phyloP scores from a whole-genome alignment of 1,140 invertebrate species.

The Anagrus nilaparvatae region DNA sequence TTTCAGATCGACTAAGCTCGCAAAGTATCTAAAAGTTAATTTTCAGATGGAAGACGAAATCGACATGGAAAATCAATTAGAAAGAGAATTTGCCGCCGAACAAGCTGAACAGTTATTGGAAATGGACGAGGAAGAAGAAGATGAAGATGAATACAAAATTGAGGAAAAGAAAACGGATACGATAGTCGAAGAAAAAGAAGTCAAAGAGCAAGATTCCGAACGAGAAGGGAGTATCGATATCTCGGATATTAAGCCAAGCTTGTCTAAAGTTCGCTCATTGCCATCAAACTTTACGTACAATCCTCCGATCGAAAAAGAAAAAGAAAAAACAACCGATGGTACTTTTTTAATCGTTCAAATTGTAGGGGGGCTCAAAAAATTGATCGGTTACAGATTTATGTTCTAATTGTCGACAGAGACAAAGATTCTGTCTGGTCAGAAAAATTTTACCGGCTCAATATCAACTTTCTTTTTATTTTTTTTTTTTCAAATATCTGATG shows the following conservation, averaged over 20 bases:
- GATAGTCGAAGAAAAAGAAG: conserved; percentile 17
- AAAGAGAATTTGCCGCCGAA: conserved; percentile 61
- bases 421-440: too few species aligned
- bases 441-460: too few species aligned
- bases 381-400: conserved; percentile 9
- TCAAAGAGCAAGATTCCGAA: conserved; percentile 17
- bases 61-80: conserved; percentile 81
- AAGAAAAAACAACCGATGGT: conserved; percentile 28
- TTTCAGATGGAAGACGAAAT: conserved; percentile 86
- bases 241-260: conserved; percentile 23
- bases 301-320: conserved; percentile 39
- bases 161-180: conserved; percentile 45
- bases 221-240: conserved; percentile 22
- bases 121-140: conserved; percentile 63
- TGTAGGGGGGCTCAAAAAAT: not conserved
- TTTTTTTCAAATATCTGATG: too few species aligned
- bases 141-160: conserved; percentile 54
- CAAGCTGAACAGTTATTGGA: conserved; percentile 50
- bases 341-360: conserved; percentile 6
- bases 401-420: too few species aligned
- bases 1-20: too few species aligned
- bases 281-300: conserved; percentile 61
- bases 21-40: too few species aligned
- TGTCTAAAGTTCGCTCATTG: conserved; percentile 52
- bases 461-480: too few species aligned